Evolutionary conservation across 2,888 invertebrate species (phyloP).

Genomic region (Hypolimnas misippus): DNA sequence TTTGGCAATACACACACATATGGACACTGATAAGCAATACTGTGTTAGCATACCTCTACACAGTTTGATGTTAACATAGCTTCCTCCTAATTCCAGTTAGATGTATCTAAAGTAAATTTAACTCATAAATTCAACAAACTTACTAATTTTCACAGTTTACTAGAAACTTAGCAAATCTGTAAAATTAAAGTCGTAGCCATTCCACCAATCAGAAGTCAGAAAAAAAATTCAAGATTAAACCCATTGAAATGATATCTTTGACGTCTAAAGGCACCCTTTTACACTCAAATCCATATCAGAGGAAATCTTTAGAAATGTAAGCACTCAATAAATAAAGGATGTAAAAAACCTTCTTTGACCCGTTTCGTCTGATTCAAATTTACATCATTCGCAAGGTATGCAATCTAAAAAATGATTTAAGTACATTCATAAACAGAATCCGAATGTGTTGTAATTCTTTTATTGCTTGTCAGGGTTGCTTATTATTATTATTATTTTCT

Average conservation of each 20-base stretch:
- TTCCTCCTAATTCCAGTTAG: too few species aligned
- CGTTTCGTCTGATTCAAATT: conserved; percentile 29
- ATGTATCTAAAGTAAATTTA: too few species aligned
- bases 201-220: too few species aligned
- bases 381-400: conserved; percentile 28
- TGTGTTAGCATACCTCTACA: too few species aligned
- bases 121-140: too few species aligned
- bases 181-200: too few species aligned
- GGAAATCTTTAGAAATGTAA: conserved; percentile 17
- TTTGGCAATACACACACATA: neutral
- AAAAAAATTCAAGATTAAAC: neutral
- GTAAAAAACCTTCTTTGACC: conserved; percentile 21
- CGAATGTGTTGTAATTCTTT: conserved; percentile 33
- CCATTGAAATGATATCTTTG: neutral
- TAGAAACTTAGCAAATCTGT: too few species aligned
- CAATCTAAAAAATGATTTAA: conserved; percentile 40
- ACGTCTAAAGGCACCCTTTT: neutral
- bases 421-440: conserved; percentile 37
- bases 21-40: too few species aligned
- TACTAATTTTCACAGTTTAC: too few species aligned
- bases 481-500: too few species aligned
- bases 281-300: conserved; percentile 4
- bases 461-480: conserved; percentile 28
- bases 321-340: conserved; percentile 13
- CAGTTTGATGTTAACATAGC: too few species aligned